Evolutionary conservation across 2,888 invertebrate genomes (phyloP), one percentile per base, ranked within the genome.

Genomic region (Platycheirus albimanus): DNA sequence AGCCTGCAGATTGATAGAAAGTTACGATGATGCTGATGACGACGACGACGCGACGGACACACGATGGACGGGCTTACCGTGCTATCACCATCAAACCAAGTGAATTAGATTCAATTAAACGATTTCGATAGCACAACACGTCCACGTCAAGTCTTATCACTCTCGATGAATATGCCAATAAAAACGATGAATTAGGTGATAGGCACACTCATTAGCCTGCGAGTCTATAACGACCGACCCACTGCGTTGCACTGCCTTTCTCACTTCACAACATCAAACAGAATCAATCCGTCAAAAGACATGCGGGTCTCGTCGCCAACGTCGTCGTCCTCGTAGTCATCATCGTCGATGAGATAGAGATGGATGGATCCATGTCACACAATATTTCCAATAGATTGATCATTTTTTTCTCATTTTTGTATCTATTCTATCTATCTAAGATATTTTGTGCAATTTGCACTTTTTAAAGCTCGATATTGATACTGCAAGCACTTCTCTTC

Each of bases 31-130:
- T n/a, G n/a, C n/a, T n/a, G n/a, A n/a, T 5, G n/a, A 13, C 33
- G 52, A 54, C 24, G 3, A 15, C 38, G n/a, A n/a, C n/a, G n/a
- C n/a, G n/a, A n/a, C n/a, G n/a, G n/a, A n/a, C n/a, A n/a, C n/a
- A n/a, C n/a, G n/a, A n/a, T n/a, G n/a, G n/a, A n/a, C n/a, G 24
- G 24, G 43, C 43, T 43, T 38, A 41, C 41, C 11, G 28, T 10
- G 51, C 66, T 71, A 81, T 77, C 70, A 66, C 52, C 63, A 56
- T 56, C 56, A 63, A 63, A 51, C 63, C 80, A 69, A 76, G 54
- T 47, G 58, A 74, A 83, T 78, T 83, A 78, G 83, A 78, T 83
- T 83, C 83, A 83, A 83, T 83, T 83, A 72, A 78, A 69, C 72
- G 56, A 78, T 77, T 83, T 45, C 56, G 77, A 83, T 83, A 78